Conservation (phyloP, 2,113 vertebrate genomes). For the Circaetus gallicus region DNA sequence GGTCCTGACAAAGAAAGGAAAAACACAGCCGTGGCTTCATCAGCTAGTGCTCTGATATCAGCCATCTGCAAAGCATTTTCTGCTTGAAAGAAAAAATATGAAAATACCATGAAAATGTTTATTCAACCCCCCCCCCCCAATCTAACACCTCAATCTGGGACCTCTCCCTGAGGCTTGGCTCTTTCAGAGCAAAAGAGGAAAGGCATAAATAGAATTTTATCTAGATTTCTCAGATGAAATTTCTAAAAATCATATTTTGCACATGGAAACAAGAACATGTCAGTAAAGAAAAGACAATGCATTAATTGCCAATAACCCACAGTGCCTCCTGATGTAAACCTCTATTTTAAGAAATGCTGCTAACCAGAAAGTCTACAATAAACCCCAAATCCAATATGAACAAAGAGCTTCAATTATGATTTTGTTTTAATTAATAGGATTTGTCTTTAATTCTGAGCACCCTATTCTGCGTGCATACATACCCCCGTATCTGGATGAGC, state of each 20-base stretch:
- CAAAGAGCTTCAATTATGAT: neutral
- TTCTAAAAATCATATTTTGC: neutral
- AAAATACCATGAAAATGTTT: neutral
- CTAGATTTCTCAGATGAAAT: neutral
- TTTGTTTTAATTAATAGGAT: neutral
- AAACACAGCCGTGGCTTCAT: slow-evolving; percentile 44
- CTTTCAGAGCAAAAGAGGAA: neutral
- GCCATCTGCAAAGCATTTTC: slow-evolving; percentile 25
- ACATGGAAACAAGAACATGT: neutral
- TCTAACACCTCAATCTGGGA: neutral
- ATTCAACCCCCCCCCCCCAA: neutral
- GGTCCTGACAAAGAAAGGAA: slow-evolving; percentile 64
- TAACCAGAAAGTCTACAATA: neutral
- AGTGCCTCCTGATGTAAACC: neutral
- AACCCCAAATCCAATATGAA: neutral
- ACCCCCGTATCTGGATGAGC: neutral
- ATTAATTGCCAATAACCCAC: neutral
- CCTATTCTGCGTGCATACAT: neutral
- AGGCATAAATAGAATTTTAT: neutral
- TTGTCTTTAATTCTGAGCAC: neutral
- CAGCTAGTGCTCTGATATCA: slow-evolving; percentile 8
- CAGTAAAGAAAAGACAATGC: neutral
- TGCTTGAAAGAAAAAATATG: neutral
- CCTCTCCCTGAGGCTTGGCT: neutral
- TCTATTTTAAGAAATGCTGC: neutral